Conservation (phyloP, 2,113 vertebrate genomes). For the Lepidothrix coronata region DNA sequence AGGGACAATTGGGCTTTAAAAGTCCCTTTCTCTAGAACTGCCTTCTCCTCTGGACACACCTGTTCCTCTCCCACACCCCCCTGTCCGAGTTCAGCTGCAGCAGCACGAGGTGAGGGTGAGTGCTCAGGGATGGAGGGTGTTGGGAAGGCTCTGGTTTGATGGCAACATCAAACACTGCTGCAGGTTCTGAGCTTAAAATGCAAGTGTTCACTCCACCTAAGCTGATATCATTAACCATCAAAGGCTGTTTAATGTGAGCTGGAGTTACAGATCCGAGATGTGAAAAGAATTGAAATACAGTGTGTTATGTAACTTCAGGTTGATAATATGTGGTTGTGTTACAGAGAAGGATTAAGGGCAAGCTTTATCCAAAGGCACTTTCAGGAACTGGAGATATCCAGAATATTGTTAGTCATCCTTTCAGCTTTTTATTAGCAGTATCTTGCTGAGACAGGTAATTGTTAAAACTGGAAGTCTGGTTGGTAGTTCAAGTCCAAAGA, state of each 20-base stretch:
- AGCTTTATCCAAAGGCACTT: slow-evolving; percentile 33
- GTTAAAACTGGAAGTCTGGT: neutral
- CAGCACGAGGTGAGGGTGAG: neutral
- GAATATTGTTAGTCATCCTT: neutral
- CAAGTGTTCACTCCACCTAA: neutral
- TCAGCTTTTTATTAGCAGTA: neutral
- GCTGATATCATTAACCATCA: neutral
- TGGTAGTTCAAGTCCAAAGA: neutral
- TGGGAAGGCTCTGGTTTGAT: neutral
- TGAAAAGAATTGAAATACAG: neutral
- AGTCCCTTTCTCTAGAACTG: neutral
- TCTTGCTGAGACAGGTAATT: neutral
- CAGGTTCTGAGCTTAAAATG: neutral
- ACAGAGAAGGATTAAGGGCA: slow-evolving; percentile 11
- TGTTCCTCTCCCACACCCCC: fast-evolving
- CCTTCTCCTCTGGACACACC: neutral
- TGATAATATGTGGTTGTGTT: neutral
- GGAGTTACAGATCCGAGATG: neutral
- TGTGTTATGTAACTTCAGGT: neutral
- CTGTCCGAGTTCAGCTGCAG: neutral
- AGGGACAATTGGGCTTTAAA: neutral
- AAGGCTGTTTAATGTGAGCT: neutral
- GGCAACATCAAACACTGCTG: neutral
- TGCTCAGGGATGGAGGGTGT: fast-evolving
- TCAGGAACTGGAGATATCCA: neutral